Percentiles rank a stretch among this genome's conserved stretches.
Conservation (phyloP, 1,140 invertebrate species). For the Drosophila pallidifrons region DNA sequence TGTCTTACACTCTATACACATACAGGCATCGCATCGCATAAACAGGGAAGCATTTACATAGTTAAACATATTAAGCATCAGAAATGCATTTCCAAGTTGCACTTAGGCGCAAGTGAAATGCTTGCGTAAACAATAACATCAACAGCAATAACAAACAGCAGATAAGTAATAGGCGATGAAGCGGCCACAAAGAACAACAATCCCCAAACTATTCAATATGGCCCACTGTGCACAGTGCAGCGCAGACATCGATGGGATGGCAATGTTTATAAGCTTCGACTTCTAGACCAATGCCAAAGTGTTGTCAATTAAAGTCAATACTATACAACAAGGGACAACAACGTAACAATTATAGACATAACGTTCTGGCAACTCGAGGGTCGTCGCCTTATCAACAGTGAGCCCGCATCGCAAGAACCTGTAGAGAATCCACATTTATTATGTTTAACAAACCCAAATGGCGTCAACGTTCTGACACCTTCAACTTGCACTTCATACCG, state of each 20-base stretch:
- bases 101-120: constrained; percentile 67
- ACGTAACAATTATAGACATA: constrained; percentile 43
- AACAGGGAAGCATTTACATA: constrained; percentile 74
- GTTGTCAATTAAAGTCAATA: constrained; percentile 81
- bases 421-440: constrained; percentile 74
- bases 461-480: constrained; percentile 80
- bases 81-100: constrained; percentile 56
- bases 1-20: constrained; percentile 55
- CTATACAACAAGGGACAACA: constrained; percentile 38
- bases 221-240: constrained; percentile 49
- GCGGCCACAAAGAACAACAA: constrained; percentile 13
- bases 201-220: neutral
- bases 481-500: constrained; percentile 49
- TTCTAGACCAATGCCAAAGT: constrained; percentile 51
- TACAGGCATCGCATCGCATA: constrained; percentile 47
- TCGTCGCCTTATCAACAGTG: constrained; percentile 56
- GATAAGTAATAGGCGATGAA: constrained; percentile 39
- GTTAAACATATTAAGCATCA: constrained; percentile 74
- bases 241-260: constrained; percentile 3
- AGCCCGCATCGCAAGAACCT: constrained; percentile 43
- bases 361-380: constrained; percentile 32
- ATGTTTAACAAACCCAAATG: constrained; percentile 78
- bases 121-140: constrained; percentile 74
- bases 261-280: constrained; percentile 12
- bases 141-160: constrained; percentile 43